Evolutionary conservation across 1,140 invertebrate species (phyloP), one percentile per base, ranked within the genome.

Genomic region (Brachionus asplanchnoidis): DNA sequence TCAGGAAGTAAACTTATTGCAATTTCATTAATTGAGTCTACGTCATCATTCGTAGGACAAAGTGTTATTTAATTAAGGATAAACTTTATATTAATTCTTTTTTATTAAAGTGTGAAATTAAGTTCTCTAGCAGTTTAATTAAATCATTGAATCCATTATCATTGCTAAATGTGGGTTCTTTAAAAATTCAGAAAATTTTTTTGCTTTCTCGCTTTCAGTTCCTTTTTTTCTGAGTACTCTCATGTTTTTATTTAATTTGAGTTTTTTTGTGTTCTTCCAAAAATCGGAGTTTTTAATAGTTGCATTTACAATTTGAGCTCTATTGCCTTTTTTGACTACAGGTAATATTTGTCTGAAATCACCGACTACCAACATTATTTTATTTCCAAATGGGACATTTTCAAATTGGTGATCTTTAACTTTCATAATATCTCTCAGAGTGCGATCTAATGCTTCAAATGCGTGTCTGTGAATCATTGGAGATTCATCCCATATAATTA

Each of bases 1-100:
- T 28, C 70, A 20, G 70, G 70, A 6, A 75, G 11, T 0, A 75
- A 8, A n/a, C 23, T 44, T 5, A 28, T 75, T 11, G 70, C 70
- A 20, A 75, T 75, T 75, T 75, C 70, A 23, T 75, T 75, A 6
- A 75, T 75, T 44, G 40, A 75, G 23, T 75, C 70, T 20, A 75
- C 70, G 4, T 75, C 40, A 20, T 75, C 36, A 44, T 75, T 75
- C 8, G 0, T 75, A 20, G 70, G 36, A 75, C 70, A 75, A 42
- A 44, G 40, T 68, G 44, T 46, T 46, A 4, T 46, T 46, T 46
- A 46, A 46, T 46, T 1, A 46, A 46, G 44, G 14, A 46, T 46
- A 46, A 46, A 46, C 44, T 46, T 46, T 46, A 14, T 1, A 28
- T 28, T 28, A 28, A 28, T 28, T 28, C 28, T 28, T 28, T 28